phyloP scores from a whole-genome alignment of 2,113 vertebrate species.

The Noctilio leporinus region DNA sequence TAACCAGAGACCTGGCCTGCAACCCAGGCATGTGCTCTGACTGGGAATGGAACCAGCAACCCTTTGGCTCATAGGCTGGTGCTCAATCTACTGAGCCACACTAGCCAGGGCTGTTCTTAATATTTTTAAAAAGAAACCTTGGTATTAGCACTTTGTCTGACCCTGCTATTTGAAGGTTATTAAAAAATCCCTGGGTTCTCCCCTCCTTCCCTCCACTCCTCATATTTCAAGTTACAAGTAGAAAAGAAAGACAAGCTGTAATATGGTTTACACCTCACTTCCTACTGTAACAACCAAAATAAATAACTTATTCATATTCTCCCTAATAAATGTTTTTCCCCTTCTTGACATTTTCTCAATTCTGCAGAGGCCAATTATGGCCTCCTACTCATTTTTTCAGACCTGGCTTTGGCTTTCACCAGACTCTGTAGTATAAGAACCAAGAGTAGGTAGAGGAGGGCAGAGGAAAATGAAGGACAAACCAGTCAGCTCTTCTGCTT shows the following conservation, averaged over 20 bases:
- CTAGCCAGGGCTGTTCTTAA: too few species aligned
- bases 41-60: too few species aligned
- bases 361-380: not conserved
- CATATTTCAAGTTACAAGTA: not conserved
- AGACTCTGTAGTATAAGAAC: not conserved
- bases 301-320: not conserved
- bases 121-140: not conserved
- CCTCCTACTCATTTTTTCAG: not conserved
- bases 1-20: too few species aligned
- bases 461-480: not conserved
- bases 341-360: not conserved
- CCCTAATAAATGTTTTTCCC: not conserved
- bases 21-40: too few species aligned
- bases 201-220: not conserved
- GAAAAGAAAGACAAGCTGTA: not conserved
- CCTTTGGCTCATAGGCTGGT: too few species aligned
- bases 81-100: too few species aligned
- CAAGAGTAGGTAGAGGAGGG: not conserved
- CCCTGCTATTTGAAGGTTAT: not conserved
- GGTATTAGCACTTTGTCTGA: not conserved
- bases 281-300: constrained; percentile 27
- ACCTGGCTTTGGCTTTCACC: not conserved
- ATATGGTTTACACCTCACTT: not conserved
- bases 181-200: not conserved
- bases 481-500: not conserved